Base-by-base conservation (phyloP, 1,140 invertebrate genomes). In the Platyura marginata region DNA sequence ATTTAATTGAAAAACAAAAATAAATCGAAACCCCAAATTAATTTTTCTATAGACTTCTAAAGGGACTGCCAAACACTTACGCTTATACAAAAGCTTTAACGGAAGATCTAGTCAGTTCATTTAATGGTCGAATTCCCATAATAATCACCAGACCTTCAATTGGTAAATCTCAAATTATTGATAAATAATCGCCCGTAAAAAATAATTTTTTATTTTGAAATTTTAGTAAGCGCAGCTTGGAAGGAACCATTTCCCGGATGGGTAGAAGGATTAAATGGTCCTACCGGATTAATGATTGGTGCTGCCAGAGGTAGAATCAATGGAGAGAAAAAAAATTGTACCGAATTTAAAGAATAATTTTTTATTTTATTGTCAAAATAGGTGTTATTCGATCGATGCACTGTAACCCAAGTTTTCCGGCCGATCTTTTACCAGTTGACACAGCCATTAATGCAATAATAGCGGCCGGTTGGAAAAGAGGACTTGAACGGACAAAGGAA, bases 191-290 rank as follows among this genome's bases (percentile, higher is more conserved):
- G 40, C 19, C 16, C 39, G 25, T 23, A 11, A 32, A 37, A 10
- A 40, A 11, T 41, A 41, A 35, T 20, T 22, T 8, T 25, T 22
- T 25, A 41, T 9, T 41, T 11, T 25, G 23, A 21, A n/a, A 55
- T 49, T 65, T 42, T 48, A 79, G 81, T 86, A 1, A 67, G 67
- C 2, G 72, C 77, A 3, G 67, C 76, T 1, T 73, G 68, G 63
- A 75, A 75, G 48, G 79, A 83, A 51, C 81, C 81, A 0, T 55
- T 74, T 19, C 70, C 72, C 1, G 87, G 91, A 16, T 97, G 91
- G 91, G 79, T 95, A 13, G 91, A 96, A 56, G 95, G 92, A 49
- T 68, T 89, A 40, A 95, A 94, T 59, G 91, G 91, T 22, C 86
- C 90, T 1, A 91, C 88, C 36, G 89, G 81, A 3, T 51, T 85